Base-by-base conservation (phyloP, 2,113 vertebrate genomes). In the Neolamprologus ventralis region DNA sequence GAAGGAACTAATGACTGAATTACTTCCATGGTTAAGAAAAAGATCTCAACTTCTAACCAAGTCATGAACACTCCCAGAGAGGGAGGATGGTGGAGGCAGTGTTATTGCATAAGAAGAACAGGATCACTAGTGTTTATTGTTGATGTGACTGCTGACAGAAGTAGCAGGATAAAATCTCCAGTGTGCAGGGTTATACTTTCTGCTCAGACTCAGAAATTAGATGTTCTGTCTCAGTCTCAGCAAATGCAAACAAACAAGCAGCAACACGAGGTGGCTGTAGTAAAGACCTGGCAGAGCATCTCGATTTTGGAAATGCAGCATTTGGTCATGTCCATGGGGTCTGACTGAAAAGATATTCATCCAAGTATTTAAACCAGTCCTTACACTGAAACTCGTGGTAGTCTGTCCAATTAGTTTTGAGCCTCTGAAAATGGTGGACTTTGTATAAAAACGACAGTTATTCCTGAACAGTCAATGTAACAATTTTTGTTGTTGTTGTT, bases 311-410 rank as follows among this genome's bases (percentile, higher is more conserved):
- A 40, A 68, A 40, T 5, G 10, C 7, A 68, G 19, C 63, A 40
- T 68, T 40, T 3, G 35, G 35, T 68, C 19, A 40, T 40, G 63
- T 40, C 63, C 7, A 68, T 9, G 35, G 1, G 3, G 11, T 23
- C 4, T 21, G n/a, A 68, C 0, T 68, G 35, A 40, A 63, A 35
- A 54, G 53, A 54, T 23, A 6, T 63, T 19, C 31, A 35, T 63
- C 31, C 58, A 63, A 26, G 21, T 45, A 17, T 45, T 73, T 10
- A 7, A 71, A 45, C 2, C 5, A 16, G 8, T 42, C 37, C 35
- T 71, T 0, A 42, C 13, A 45, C 21, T 73, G 13, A 73, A 73
- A 45, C n/a, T 26, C 2, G 0, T 45, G 65, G 21, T 1, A 26
- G 37, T 73, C 21, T 26, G 65, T 42, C n/a, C 37, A 71, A 16